These are phyloP conservation scores for Temnothorax curvispinosus DNA, from an alignment of 1,140 invertebrate species.

Conservation along the genomic window DNA sequence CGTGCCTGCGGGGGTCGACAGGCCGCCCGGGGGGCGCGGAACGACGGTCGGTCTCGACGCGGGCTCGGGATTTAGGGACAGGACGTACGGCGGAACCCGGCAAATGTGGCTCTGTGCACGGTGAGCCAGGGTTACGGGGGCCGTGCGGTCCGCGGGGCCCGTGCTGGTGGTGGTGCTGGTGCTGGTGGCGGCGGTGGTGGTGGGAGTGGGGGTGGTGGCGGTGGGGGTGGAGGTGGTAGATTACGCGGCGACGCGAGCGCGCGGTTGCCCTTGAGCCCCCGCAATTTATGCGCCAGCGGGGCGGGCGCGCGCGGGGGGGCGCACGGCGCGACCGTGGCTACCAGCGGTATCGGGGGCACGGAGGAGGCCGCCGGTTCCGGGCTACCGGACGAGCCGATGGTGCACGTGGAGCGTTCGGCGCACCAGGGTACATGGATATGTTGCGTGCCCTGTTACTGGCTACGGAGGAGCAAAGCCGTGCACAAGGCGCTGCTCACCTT, in stretches of 20 bases:
- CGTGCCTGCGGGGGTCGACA: background rate
- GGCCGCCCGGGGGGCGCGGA: background rate
- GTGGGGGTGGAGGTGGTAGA: conserved; percentile 50
- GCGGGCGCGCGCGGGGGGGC: conserved; percentile 50
- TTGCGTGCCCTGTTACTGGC: conserved; percentile 87
- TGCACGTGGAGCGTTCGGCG: conserved; percentile 76
- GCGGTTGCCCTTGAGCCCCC: conserved; percentile 77
- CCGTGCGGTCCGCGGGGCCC: conserved; percentile 77
- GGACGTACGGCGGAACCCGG: conserved; percentile 74
- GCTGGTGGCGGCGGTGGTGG: conserved; percentile 42
- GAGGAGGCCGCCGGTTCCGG: conserved; percentile 55
- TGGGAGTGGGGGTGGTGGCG: background rate
- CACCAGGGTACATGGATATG: conserved; percentile 87
- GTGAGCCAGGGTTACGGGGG: conserved; percentile 81
- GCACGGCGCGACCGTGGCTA: conserved; percentile 53
- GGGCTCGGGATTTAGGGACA: conserved; percentile 60
- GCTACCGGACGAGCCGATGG: conserved; percentile 79
- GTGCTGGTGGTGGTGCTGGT: conserved; percentile 57
- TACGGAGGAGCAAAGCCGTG: conserved; percentile 86
- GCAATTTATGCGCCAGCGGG: conserved; percentile 78
- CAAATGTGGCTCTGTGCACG: conserved; percentile 84
- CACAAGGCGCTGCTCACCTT: conserved; percentile 88
- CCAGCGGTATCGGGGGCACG: conserved; percentile 47
- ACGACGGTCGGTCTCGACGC: conserved; percentile 15
- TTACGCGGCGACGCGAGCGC: conserved; percentile 70